Conservation (phyloP, 2,113 vertebrate genomes). For the Egretta garzetta region DNA sequence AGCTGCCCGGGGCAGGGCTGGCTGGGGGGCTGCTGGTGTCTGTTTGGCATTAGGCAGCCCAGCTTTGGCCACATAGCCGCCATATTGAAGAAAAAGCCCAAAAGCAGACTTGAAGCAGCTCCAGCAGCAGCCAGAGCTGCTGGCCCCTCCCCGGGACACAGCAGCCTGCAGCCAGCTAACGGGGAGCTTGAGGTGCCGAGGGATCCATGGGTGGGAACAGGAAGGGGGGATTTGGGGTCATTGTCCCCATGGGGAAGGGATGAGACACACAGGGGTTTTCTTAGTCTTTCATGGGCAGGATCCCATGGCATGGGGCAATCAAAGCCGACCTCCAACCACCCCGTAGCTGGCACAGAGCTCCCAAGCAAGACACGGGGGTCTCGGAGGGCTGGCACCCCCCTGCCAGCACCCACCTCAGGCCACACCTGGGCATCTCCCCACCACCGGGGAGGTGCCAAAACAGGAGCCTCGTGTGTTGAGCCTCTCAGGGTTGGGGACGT, state of each 20-base stretch:
- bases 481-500: background rate
- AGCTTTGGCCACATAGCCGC: background rate
- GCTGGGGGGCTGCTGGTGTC: accelerated
- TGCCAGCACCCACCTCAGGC: accelerated
- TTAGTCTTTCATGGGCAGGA: background rate
- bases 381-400: accelerated
- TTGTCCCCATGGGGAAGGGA: background rate
- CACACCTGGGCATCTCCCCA: background rate
- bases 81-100: background rate
- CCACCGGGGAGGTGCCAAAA: background rate
- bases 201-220: background rate
- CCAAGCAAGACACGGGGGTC: accelerated
- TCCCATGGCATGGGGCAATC: background rate
- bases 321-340: background rate
- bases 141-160: accelerated
- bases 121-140: background rate
- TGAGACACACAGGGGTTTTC: accelerated
- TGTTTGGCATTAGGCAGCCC: accelerated
- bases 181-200: background rate
- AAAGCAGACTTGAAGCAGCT: background rate
- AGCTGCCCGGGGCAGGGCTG: background rate
- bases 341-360: background rate
- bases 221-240: background rate
- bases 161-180: background rate
- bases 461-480: background rate